Percentiles rank a stretch among this genome's conserved stretches.
phyloP scores from a whole-genome alignment of 2,113 vertebrate genomes.

The Pluvialis apricaria region DNA sequence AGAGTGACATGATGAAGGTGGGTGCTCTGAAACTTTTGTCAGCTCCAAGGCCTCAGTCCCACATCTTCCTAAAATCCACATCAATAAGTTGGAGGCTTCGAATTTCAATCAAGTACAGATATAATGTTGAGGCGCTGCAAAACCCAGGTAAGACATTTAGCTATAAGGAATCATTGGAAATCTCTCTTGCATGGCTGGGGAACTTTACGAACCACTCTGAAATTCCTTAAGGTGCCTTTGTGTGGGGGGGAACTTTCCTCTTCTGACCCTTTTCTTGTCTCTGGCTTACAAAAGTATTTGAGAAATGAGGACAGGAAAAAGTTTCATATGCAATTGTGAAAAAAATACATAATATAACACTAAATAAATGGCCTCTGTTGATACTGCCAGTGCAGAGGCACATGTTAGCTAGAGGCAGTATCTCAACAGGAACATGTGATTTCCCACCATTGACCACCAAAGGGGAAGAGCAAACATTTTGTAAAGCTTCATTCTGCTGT shows the following conservation, averaged over 20 bases:
- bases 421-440: background rate
- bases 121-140: background rate
- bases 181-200: rapidly evolving
- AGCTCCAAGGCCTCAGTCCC: background rate
- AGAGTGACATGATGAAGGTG: background rate
- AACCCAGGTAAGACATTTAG: background rate
- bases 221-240: background rate
- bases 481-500: background rate
- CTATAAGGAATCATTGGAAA: background rate
- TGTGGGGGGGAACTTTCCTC: background rate
- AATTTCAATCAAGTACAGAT: background rate
- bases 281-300: background rate
- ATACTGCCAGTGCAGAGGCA: background rate
- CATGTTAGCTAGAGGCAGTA: background rate
- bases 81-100: background rate
- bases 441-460: background rate
- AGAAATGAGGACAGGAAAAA: background rate
- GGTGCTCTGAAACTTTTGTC: background rate
- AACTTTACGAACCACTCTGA: background rate
- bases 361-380: background rate
- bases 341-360: background rate
- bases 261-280: background rate
- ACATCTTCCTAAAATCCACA: background rate
- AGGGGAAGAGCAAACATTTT: background rate
- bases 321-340: background rate